Evolutionary conservation across 2,888 invertebrate genomes (phyloP).

Genomic region (Idaea dimidiata): DNA sequence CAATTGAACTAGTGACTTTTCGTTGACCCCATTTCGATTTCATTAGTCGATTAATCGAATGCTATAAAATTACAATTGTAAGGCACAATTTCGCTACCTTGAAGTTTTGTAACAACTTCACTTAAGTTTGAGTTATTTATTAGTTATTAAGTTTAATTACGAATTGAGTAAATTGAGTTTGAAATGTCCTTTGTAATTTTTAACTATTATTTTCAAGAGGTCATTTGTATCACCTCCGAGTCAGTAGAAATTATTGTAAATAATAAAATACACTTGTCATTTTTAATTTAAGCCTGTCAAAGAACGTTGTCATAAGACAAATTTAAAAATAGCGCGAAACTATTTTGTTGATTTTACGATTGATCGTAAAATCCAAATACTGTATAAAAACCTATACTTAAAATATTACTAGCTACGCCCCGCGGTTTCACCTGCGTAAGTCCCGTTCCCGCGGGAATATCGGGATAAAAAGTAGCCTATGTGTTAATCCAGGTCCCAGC

Average conservation of each 20-base stretch:
- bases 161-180: neutral
- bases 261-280: too few relatives aligned
- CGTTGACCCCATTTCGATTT: constrained; percentile 2
- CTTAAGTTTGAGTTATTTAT: neutral
- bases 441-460: too few relatives aligned
- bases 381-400: too few relatives aligned
- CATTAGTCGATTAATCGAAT: neutral
- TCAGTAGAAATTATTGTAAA: neutral
- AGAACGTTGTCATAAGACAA: too few relatives aligned
- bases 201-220: neutral
- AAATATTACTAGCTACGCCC: too few relatives aligned
- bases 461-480: too few relatives aligned
- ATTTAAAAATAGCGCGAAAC: too few relatives aligned
- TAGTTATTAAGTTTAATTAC: neutral
- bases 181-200: neutral
- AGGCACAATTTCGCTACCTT: neutral
- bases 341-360: too few relatives aligned
- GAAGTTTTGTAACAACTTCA: constrained; percentile 1
- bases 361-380: too few relatives aligned
- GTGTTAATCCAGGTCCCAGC: too few relatives aligned
- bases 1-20: neutral
- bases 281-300: too few relatives aligned
- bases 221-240: neutral
- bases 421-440: too few relatives aligned
- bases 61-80: neutral